Evolutionary conservation across 2,888 invertebrate genomes (phyloP).

Genomic region (Drosophila longiperda): DNA sequence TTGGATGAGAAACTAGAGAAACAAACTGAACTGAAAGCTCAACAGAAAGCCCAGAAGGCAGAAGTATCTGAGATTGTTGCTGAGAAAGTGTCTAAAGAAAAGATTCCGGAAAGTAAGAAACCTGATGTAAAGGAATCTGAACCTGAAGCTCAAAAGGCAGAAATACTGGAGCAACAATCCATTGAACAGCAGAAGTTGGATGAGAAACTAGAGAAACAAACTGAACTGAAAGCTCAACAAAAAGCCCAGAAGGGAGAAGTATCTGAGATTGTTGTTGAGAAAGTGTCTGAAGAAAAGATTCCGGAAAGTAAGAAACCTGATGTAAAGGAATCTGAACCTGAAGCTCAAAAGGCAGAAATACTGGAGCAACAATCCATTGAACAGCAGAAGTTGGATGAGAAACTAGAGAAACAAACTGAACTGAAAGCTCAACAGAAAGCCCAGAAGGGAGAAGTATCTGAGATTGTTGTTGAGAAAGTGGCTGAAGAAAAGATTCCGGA

Average conservation of each 20-base stretch:
- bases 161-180: neutral
- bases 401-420: neutral
- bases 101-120: neutral
- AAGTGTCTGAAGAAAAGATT: neutral
- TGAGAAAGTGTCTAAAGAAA: slow-evolving; percentile 1
- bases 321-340: neutral
- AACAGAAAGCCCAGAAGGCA: neutral
- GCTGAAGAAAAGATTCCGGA: neutral
- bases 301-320: too few species aligned
- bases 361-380: neutral
- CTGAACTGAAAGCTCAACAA: accelerated
- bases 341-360: neutral
- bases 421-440: slow-evolving; percentile 8
- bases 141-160: neutral
- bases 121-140: neutral
- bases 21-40: accelerated
- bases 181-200: neutral
- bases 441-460: neutral
- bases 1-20: neutral
- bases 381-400: neutral
- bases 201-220: accelerated
- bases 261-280: neutral
- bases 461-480: neutral
- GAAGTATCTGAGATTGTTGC: neutral
- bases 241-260: neutral